A percentile compares a stretch with the other conserved stretches of the same genome.
Evolutionary conservation across 1,140 invertebrate genomes (phyloP).

Genomic region (Trypoxylus dichotomus): DNA sequence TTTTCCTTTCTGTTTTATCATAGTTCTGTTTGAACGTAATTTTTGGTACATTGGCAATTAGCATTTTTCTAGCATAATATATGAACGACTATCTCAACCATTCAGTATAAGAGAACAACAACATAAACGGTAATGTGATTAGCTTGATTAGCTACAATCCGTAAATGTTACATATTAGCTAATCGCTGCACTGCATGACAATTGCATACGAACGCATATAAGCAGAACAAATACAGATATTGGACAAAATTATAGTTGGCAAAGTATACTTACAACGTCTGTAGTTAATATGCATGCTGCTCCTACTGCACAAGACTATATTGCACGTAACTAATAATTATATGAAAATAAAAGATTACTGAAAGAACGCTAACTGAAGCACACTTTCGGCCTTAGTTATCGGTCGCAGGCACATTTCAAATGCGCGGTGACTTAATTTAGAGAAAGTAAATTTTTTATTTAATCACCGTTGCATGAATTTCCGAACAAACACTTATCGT

Average conservation of each 20-base stretch:
- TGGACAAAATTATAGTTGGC: background rate
- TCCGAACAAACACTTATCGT: background rate
- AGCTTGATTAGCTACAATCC: too few species aligned
- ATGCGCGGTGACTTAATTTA: background rate
- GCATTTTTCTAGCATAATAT: too few species aligned
- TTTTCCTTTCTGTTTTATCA: too few species aligned
- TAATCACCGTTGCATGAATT: background rate
- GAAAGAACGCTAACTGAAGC: background rate
- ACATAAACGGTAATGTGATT: too few species aligned
- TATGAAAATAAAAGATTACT: background rate
- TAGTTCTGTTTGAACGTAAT: too few species aligned
- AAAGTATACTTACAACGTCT: background rate
- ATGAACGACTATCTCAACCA: too few species aligned
- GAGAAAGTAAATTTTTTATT: constrained; percentile 2
- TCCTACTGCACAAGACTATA: background rate
- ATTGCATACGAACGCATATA: too few species aligned
- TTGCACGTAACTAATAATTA: background rate
- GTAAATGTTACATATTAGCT: too few species aligned
- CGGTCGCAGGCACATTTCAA: background rate
- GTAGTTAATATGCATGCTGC: background rate
- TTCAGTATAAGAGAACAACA: too few species aligned
- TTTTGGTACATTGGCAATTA: too few species aligned
- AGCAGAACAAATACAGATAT: too few species aligned
- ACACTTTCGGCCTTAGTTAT: background rate
- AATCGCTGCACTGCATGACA: too few species aligned